Evolutionary conservation across 2,113 vertebrate genomes (phyloP).

Genomic region (Spermophilus dauricus): DNA sequence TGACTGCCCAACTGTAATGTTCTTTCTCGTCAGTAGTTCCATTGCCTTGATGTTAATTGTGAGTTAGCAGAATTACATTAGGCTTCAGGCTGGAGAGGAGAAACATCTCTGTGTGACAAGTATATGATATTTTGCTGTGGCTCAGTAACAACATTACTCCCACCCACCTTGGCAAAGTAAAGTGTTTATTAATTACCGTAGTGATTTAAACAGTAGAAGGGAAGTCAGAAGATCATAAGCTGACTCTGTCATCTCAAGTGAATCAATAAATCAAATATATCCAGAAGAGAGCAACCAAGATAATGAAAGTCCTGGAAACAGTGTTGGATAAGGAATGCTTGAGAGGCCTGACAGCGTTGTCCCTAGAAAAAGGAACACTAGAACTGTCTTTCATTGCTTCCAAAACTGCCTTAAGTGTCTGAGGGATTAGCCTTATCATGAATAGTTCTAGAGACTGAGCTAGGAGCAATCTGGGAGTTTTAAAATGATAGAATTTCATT

Average conservation of each 20-base stretch:
- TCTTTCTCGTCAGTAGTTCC: slow-evolving; percentile 75
- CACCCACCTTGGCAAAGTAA: slow-evolving; percentile 4
- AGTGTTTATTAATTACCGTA: slow-evolving; percentile 55
- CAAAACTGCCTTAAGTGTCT: not conserved
- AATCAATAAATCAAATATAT: not conserved
- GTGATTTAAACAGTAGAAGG: slow-evolving; percentile 31
- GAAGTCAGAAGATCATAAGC: not conserved
- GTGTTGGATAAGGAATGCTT: not conserved
- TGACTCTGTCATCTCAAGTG: not conserved
- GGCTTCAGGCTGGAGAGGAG: slow-evolving; percentile 50
- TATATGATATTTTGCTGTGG: slow-evolving; percentile 1
- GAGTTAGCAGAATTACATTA: slow-evolving; percentile 65
- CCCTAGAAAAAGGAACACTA: not conserved
- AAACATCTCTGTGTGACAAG: not conserved
- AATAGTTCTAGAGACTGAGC: not conserved
- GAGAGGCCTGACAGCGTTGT: not conserved
- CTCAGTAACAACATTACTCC: not conserved
- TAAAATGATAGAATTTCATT: not conserved
- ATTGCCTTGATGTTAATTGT: slow-evolving; percentile 69
- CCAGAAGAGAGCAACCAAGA: not conserved
- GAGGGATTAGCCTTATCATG: not conserved
- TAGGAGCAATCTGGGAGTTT: not conserved
- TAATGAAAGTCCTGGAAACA: not conserved
- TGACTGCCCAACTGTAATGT: slow-evolving; percentile 11
- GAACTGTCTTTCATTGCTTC: not conserved